phyloP scores from a whole-genome alignment of 2,113 vertebrate species.

The Gracilinanus agilis region DNA sequence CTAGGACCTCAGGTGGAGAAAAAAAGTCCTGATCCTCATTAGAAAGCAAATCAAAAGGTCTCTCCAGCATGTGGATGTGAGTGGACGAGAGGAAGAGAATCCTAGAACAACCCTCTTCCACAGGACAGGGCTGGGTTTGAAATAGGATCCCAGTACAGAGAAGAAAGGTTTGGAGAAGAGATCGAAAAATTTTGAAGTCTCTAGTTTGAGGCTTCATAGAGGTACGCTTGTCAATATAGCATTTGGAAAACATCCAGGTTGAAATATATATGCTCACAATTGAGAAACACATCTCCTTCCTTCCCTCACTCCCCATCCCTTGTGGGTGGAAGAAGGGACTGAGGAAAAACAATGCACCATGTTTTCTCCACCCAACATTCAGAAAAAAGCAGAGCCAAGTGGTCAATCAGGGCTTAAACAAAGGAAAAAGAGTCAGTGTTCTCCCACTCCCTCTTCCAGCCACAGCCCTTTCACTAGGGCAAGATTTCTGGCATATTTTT shows the following conservation, averaged over 20 bases:
- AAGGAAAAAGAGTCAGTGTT: neutral
- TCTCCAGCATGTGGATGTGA: neutral
- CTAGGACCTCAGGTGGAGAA: neutral
- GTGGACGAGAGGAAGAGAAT: neutral
- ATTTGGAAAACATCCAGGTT: neutral
- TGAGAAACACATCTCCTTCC: rapidly evolving
- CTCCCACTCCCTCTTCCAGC: neutral
- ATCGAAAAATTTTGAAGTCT: neutral
- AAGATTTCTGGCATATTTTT: neutral
- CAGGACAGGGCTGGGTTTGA: neutral
- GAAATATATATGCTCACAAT: neutral
- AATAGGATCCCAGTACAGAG: neutral
- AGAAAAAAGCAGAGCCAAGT: too few relatives aligned
- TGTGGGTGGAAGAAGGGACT: neutral
- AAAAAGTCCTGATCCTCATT: neutral
- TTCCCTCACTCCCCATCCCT: neutral
- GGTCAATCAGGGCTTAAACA: neutral
- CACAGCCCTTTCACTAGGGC: neutral
- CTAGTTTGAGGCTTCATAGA: neutral
- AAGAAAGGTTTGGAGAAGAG: neutral
- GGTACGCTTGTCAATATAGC: neutral
- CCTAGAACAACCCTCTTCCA: neutral
- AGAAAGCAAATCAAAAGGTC: neutral
- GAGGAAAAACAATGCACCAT: neutral
- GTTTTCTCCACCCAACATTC: neutral